phyloP scores from a whole-genome alignment of 2,888 invertebrate species.

The Corbicula japonica region DNA sequence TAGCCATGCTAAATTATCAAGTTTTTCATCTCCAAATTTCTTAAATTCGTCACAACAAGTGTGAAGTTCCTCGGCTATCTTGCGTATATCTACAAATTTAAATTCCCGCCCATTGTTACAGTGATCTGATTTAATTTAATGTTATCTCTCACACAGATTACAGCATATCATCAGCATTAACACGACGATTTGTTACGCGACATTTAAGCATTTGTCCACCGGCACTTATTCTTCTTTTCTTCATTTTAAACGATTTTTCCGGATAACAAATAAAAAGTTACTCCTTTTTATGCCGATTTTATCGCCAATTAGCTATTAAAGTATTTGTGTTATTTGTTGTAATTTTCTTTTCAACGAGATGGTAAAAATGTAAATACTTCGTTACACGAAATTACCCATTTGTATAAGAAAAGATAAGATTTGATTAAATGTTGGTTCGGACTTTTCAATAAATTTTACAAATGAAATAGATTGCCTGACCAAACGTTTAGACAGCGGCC shows the following conservation, averaged over 20 bases:
- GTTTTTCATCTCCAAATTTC: constrained; percentile 11
- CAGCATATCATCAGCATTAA: constrained; percentile 28
- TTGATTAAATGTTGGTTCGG: too few species aligned
- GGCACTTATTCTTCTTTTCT: constrained; percentile 11
- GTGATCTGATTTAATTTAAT: constrained; percentile 32
- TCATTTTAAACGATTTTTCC: constrained; percentile 25
- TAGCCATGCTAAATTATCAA: constrained; percentile 8
- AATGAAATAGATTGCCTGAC: too few species aligned
- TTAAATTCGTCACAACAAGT: constrained; percentile 20
- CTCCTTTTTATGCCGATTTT: constrained; percentile 25
- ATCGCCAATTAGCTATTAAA: constrained; percentile 46
- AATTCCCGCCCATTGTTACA: constrained; percentile 33
- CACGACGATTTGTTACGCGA: constrained; percentile 28
- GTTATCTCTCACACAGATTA: constrained; percentile 30
- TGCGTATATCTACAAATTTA: constrained; percentile 46
- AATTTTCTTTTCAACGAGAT: constrained; percentile 34
- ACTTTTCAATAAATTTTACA: too few species aligned
- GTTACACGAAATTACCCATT: constrained; percentile 26
- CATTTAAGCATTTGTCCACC: constrained; percentile 26
- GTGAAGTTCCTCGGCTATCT: constrained; percentile 32
- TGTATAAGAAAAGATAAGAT: too few species aligned
- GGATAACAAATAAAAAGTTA: constrained; percentile 24
- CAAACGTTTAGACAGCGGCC: too few species aligned
- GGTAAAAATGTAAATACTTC: constrained; percentile 45
- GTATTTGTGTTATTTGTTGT: constrained; percentile 20